Percentiles rank a stretch among this genome's conserved stretches.
Conservation (phyloP, 2,888 invertebrate genomes). For the Tetheella fluctuosa region DNA sequence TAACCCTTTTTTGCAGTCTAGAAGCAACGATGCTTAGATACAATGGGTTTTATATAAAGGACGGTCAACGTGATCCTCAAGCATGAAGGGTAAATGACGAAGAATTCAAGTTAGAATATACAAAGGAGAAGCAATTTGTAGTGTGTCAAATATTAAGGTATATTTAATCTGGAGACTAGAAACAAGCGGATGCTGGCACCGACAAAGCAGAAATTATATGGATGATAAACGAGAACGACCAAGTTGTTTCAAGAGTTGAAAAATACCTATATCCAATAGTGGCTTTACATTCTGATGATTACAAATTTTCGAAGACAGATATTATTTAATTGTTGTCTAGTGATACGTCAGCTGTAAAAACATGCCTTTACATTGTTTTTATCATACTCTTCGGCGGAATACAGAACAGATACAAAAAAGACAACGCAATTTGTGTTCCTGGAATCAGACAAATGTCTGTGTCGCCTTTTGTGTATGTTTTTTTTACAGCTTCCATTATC, state of each 20-base stretch:
- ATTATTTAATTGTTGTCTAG: background rate
- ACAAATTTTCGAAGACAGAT: background rate
- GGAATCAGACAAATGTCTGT: conserved; percentile 6
- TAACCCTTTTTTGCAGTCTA: background rate
- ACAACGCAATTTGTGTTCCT: conserved; percentile 6
- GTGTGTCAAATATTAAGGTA: conserved; percentile 4
- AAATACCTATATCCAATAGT: background rate
- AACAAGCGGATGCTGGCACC: background rate
- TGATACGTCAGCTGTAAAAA: background rate
- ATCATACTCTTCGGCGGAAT: background rate
- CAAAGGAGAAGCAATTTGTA: background rate
- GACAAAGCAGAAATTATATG: background rate
- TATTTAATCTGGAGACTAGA: background rate
- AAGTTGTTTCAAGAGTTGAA: background rate
- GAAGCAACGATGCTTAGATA: background rate
- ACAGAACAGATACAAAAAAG: conserved; percentile 4
- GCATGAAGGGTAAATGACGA: background rate
- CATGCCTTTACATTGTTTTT: conserved; percentile 4
- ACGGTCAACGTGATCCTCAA: background rate
- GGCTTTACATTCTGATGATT: background rate
- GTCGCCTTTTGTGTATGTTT: conserved; percentile 14
- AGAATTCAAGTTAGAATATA: background rate
- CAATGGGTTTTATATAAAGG: background rate
- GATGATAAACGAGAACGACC: background rate
- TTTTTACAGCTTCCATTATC: conserved; percentile 32